Evolutionary conservation across 2,888 invertebrate genomes (phyloP), one percentile per base, ranked within the genome.

Genomic region (Psylliodes chrysocephalus): DNA sequence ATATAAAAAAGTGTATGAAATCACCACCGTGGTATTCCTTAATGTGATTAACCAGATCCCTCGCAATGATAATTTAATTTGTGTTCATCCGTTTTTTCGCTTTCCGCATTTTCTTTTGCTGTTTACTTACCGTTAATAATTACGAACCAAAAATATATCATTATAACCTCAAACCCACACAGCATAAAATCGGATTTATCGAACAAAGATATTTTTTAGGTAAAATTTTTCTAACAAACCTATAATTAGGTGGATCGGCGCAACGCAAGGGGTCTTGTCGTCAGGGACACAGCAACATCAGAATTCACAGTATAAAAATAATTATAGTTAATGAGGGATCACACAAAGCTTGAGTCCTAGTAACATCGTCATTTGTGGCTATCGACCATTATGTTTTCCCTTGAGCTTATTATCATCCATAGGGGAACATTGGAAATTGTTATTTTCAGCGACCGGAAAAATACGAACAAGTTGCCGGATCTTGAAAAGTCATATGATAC

Each of bases 301-400:
- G 47, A 64, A 68, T 66, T 64, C 64, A 66, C 62, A 66, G 56
- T 62, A 66, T 64, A 66, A 70, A 72, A 72, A 76, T 77, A 78
- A 78, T 79, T 76, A 75, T 67, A 71, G 72, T 73, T 78, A 78
- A 79, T 77, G 73, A 79, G 76, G 75, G 75, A 75, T 75, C 66
- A 68, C 71, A 73, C 71, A 68, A 75, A 74, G 72, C 74, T 75
- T 73, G 76, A 74, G 74, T 78, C 75, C 71, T 75, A 76, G 76
- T 77, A 74, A 74, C 71, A 69, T 70, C 73, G 73, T 73, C 75
- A 76, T 76, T 77, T 76, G 73, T 68, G 72, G 74, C 75, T 72
- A 74, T 64, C 73, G 73, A 71, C 78, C 77, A 78, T 79, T 74
- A 73, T 66, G 55, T 69, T 69, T 69, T 77, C 78, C 74, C 71